Evolutionary conservation across 2,113 vertebrate genomes (phyloP).

Genomic region (Hippocampus abdominalis): DNA sequence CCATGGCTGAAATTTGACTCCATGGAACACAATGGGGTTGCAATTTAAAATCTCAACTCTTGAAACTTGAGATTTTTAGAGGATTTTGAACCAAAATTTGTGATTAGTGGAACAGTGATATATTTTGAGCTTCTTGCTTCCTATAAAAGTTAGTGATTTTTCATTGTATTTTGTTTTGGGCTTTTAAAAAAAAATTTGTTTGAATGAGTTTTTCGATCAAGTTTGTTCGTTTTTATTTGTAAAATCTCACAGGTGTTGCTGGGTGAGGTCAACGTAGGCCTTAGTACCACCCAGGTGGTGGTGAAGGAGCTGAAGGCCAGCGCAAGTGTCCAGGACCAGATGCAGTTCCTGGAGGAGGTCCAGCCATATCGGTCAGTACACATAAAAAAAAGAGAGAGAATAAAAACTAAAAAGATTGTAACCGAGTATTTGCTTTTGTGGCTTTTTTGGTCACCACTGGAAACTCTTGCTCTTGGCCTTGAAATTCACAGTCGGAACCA

Average conservation of each 20-base stretch:
- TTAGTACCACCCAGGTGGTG: conserved; percentile 86
- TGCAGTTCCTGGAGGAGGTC: conserved; percentile 90
- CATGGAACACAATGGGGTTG: too few relatives aligned
- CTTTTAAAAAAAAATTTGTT: too few relatives aligned
- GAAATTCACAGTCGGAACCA: neutral
- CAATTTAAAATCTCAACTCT: too few relatives aligned
- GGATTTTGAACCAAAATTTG: too few relatives aligned
- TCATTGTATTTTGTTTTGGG: too few relatives aligned
- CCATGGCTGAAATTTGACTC: too few relatives aligned
- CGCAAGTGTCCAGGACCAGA: conserved; percentile 91
- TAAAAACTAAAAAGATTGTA: neutral
- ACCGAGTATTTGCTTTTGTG: neutral
- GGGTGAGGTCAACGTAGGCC: conserved; percentile 86
- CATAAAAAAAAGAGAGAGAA: neutral
- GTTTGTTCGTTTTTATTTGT: neutral
- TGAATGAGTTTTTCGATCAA: too few relatives aligned
- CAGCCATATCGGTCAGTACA: conserved; percentile 84
- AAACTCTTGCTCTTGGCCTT: too few relatives aligned
- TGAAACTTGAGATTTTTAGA: too few relatives aligned
- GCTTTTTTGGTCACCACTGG: neutral
- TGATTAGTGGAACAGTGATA: too few relatives aligned
- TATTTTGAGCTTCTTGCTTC: too few relatives aligned
- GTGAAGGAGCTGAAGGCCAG: conserved; percentile 94
- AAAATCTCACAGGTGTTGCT: conserved; percentile 80
- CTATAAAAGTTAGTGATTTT: too few relatives aligned